Conservation (phyloP, 2,888 invertebrate genomes). For the Amphipoea oculea region DNA sequence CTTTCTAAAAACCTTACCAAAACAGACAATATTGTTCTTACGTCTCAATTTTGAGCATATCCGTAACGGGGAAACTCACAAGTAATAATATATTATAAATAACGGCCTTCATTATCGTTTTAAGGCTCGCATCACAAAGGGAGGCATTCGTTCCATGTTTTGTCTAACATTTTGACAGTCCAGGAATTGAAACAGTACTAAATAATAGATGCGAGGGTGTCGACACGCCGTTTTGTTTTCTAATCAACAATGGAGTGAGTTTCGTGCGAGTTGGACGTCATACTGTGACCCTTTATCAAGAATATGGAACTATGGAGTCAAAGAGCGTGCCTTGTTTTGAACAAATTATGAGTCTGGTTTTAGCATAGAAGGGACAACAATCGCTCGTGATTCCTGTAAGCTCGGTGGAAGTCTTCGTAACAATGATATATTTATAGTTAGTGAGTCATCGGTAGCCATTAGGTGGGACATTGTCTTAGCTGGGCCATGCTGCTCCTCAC, state of each 20-base stretch:
- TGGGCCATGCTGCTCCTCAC: constrained; percentile 76
- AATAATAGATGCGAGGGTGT: constrained; percentile 88
- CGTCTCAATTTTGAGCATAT: constrained; percentile 20
- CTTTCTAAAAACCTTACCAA: constrained; percentile 26
- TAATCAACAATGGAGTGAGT: constrained; percentile 82
- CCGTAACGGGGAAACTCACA: constrained; percentile 55
- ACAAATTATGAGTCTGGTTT: constrained; percentile 90
- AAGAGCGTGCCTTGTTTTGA: constrained; percentile 83
- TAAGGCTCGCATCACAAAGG: constrained; percentile 77
- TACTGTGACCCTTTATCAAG: constrained; percentile 85
- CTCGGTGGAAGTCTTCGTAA: constrained; percentile 75
- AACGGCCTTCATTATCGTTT: constrained; percentile 85
- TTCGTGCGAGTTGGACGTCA: constrained; percentile 80
- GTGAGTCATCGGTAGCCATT: constrained; percentile 88
- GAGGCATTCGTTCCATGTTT: constrained; percentile 83
- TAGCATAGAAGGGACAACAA: constrained; percentile 86
- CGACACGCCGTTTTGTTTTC: constrained; percentile 88
- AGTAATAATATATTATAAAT: constrained; percentile 83
- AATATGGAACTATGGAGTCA: constrained; percentile 62
- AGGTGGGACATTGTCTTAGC: constrained; percentile 84
- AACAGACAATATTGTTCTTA: constrained; percentile 13
- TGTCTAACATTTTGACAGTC: constrained; percentile 81
- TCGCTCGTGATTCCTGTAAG: constrained; percentile 87
- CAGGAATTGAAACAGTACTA: constrained; percentile 83
- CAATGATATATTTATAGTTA: constrained; percentile 88